Evolutionary conservation across 2,888 invertebrate genomes (phyloP).

Genomic region (Graphium colonna): DNA sequence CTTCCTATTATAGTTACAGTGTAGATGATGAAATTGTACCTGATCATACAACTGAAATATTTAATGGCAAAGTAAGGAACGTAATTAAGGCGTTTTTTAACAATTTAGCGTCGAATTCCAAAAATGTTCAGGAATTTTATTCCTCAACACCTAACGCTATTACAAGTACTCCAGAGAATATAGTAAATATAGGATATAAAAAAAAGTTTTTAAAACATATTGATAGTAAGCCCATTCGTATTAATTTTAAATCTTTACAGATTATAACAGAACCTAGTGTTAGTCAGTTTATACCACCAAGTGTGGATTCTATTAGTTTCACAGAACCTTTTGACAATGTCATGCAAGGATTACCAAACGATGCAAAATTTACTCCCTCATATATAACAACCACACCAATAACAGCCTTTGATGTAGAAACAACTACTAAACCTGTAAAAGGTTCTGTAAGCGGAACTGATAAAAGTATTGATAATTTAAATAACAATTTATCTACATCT

Average conservation of each 20-base stretch:
- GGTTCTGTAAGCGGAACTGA: slow-evolving; percentile 42
- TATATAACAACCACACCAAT: slow-evolving; percentile 41
- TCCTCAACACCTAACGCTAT: slow-evolving; percentile 30
- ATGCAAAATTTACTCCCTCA: slow-evolving; percentile 26
- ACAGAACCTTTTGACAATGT: slow-evolving; percentile 27
- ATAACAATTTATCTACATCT: slow-evolving; percentile 44
- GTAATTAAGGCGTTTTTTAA: slow-evolving; percentile 64
- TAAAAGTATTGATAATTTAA: slow-evolving; percentile 36
- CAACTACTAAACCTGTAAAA: slow-evolving; percentile 40
- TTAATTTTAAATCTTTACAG: slow-evolving; percentile 53
- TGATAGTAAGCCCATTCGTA: slow-evolving; percentile 51
- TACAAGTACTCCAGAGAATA: slow-evolving; percentile 48
- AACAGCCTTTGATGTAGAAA: slow-evolving; percentile 34
- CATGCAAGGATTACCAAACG: slow-evolving; percentile 2
- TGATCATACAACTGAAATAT: slow-evolving; percentile 67
- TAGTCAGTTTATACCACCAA: slow-evolving; percentile 37
- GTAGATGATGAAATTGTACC: slow-evolving; percentile 57
- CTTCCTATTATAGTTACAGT: slow-evolving; percentile 62
- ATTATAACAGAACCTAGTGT: slow-evolving; percentile 57
- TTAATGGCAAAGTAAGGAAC: slow-evolving; percentile 60
- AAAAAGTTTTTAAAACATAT: slow-evolving; percentile 52
- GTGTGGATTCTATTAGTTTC: slow-evolving; percentile 33
- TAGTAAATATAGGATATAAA: slow-evolving; percentile 63
- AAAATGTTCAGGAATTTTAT: slow-evolving; percentile 37
- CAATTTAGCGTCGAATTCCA: slow-evolving; percentile 46